phyloP scores from a whole-genome alignment of 2,888 invertebrate species.

The Caenorhabditis sp. region DNA sequence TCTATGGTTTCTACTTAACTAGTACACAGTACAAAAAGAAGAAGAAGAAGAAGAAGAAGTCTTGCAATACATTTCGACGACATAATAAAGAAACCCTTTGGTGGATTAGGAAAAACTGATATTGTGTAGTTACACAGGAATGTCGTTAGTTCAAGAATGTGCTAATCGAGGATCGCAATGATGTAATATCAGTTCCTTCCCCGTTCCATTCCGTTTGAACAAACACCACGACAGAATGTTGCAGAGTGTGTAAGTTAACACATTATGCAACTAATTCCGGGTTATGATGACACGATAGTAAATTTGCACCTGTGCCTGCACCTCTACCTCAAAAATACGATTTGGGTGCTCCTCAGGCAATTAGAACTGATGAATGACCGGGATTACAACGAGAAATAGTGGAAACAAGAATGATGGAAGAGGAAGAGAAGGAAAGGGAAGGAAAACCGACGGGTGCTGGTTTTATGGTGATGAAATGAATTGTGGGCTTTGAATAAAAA shows the following conservation, averaged over 20 bases:
- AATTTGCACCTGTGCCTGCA: constrained; percentile 22
- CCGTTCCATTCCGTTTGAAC: background rate
- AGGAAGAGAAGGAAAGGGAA: background rate
- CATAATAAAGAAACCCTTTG: background rate
- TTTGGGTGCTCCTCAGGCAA: background rate
- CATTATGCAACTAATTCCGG: constrained; percentile 60
- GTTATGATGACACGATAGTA: constrained; percentile 51
- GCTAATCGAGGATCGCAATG: constrained; percentile 33
- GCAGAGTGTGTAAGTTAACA: constrained; percentile 47
- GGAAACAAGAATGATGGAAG: background rate
- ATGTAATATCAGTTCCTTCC: constrained; percentile 31
- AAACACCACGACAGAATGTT: constrained; percentile 29
- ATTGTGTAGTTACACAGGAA: no score
- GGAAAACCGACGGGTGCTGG: background rate
- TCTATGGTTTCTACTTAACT: background rate
- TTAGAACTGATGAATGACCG: constrained; percentile 13
- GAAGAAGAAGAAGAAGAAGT: background rate
- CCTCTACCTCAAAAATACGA: no score
- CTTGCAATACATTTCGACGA: background rate
- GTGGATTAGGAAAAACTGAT: no score
- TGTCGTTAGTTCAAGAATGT: constrained; percentile 8
- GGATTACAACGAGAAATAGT: background rate
- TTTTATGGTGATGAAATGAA: constrained; percentile 17
- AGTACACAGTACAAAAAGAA: background rate
- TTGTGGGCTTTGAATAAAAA: background rate